Base-by-base conservation (phyloP, 2,888 invertebrate species). In the Rhyacophila evoluta region DNA sequence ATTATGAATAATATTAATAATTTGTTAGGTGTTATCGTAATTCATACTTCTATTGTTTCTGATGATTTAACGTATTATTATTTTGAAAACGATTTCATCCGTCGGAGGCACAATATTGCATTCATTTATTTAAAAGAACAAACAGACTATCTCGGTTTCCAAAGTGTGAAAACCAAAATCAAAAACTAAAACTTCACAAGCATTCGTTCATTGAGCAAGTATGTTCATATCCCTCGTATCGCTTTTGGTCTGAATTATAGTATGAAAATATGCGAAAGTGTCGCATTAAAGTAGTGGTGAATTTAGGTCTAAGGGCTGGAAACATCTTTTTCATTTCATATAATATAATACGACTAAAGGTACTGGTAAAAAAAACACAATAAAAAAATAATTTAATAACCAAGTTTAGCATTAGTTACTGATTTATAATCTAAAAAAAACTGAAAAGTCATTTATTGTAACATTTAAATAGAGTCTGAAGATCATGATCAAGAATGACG, bases 181-280 rank as follows among this genome's bases (percentile, higher is more conserved):
- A 55, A 55, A 55, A 19, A 19, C 55, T 55, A 55, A 55, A 19
- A 55, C 19, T 55, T 55, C 55, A 55, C 55, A 55, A 55, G 55
- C 55, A 55, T 55, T 55, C 55, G 15, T 55, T 55, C 55, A 55
- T 55, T 55, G 55, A 55, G 55, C 55, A 55, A 55, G 55, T 55
- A 55, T 55, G 55, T 55, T 55, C 55, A 55, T 55, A 55, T 55
- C 55, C 55, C 19, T 55, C 55, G 15, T 55, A 15, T 55, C 55
- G 55, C 19, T 55, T 55, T 55, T 55, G 55, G 55, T 55, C 55
- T 55, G 55, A 55, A 55, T 55, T 41, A 19, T 55, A 55, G 10
- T 55, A 55, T 19, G 55, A 55, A 55, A 55, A 55, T 55, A 19
- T 25, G 55, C 55, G 19, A 19, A 55, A 55, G 15, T 33, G 29